phyloP scores from a whole-genome alignment of 2,113 vertebrate species.

The Aythya baeri region DNA sequence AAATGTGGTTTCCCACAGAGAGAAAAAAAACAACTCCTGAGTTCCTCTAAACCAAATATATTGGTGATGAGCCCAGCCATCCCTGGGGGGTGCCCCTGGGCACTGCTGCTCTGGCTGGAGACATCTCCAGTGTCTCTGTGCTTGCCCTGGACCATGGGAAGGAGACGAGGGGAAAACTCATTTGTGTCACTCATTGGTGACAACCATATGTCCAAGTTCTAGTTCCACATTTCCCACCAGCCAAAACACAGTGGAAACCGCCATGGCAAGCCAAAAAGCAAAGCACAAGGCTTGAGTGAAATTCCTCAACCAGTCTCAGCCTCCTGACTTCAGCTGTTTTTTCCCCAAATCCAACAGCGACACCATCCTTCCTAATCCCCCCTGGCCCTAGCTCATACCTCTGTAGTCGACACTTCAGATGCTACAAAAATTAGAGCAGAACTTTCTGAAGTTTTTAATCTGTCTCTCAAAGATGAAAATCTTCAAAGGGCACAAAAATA shows the following conservation, averaged over 20 bases:
- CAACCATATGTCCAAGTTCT: accelerated
- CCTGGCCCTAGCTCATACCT: background rate
- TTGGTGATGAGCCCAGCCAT: accelerated
- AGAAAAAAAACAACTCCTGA: background rate
- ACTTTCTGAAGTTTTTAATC: background rate
- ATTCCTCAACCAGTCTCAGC: background rate
- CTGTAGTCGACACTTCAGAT: accelerated
- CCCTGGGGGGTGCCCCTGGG: accelerated
- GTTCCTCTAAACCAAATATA: background rate
- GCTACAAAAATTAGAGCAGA: background rate
- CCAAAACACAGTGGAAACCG: background rate
- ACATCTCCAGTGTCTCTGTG: background rate
- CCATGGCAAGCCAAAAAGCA: background rate
- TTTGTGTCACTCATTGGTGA: background rate
- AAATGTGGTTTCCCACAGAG: background rate
- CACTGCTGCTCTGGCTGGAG: background rate
- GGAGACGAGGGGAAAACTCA: background rate
- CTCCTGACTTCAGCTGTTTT: background rate
- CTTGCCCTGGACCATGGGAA: background rate
- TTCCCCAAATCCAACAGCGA: background rate
- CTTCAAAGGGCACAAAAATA: conserved; percentile 53
- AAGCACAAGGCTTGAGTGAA: background rate
- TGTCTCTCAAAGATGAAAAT: background rate
- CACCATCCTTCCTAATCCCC: background rate
- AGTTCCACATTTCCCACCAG: background rate